Evolutionary conservation across 2,888 invertebrate genomes (phyloP).

Genomic region (Tupiocoris notatus): DNA sequence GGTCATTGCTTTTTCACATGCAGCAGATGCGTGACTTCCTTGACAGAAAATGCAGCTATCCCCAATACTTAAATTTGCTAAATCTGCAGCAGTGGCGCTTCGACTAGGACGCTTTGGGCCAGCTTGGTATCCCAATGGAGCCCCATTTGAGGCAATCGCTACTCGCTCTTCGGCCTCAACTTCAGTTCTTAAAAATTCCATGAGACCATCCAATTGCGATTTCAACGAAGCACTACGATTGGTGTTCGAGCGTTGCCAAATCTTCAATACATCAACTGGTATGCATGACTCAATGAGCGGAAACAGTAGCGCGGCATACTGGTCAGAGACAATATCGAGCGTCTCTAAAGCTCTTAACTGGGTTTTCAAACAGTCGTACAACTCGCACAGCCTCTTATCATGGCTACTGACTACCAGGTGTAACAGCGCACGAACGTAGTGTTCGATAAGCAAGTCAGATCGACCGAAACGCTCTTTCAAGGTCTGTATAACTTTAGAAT

Average conservation of each 20-base stretch:
- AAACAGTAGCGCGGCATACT: constrained; percentile 50
- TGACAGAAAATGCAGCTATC: neutral
- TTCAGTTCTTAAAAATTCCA: no score
- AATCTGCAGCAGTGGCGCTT: no score
- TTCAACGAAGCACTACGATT: neutral
- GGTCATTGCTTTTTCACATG: neutral
- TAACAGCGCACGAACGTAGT: constrained; percentile 51
- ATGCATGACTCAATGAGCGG: constrained; percentile 52
- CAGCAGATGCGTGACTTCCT: neutral
- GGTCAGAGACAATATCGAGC: constrained; percentile 50
- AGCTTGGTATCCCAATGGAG: no score
- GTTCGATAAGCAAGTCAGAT: constrained; percentile 50
- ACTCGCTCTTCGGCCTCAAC: neutral
- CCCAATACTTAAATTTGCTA: neutral
- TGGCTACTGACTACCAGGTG: constrained; percentile 18
- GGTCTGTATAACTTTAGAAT: no score
- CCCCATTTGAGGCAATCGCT: neutral
- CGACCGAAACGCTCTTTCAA: constrained; percentile 48
- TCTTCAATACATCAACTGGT: constrained; percentile 49
- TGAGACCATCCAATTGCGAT: neutral
- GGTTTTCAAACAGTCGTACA: constrained; percentile 51
- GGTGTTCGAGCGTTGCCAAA: constrained; percentile 47
- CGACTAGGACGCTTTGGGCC: no score
- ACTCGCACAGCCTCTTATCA: constrained; percentile 49
- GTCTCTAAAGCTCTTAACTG: constrained; percentile 50